phyloP scores from a whole-genome alignment of 2,797 vertebrate species.

The Antrozous pallidus region DNA sequence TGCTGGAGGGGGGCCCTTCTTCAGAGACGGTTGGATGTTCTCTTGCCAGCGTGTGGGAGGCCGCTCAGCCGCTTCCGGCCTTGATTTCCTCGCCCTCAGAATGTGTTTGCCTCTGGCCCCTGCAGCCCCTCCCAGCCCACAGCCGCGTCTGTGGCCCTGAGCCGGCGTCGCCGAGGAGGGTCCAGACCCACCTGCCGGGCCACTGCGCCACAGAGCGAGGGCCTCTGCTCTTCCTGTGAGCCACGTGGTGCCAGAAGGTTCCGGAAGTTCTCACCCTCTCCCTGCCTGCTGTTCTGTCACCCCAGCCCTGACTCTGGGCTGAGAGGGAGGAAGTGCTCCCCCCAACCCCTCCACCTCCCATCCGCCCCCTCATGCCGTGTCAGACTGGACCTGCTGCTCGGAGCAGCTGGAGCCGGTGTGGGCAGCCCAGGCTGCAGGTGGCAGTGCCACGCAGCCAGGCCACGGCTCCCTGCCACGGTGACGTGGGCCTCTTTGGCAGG shows the following conservation, averaged over 20 bases:
- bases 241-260: background rate
- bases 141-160: background rate
- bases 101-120: background rate
- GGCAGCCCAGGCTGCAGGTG: background rate
- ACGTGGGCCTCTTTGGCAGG: background rate
- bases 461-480: background rate
- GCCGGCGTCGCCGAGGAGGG: background rate
- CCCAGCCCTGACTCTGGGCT: background rate
- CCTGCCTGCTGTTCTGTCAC: background rate
- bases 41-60: background rate
- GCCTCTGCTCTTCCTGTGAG: constrained; percentile 9
- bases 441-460: background rate
- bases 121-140: background rate
- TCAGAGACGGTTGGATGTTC: background rate
- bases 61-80: background rate
- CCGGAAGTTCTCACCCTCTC: constrained; percentile 6
- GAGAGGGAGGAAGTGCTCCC: background rate
- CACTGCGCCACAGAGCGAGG: background rate
- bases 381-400: background rate
- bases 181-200: background rate
- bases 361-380: background rate
- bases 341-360: too few relatives aligned
- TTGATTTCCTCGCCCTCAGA: background rate
- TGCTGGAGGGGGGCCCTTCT: background rate
- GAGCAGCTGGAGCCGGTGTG: background rate